phyloP scores from a whole-genome alignment of 2,113 vertebrate genomes.

The Sorex fumeus region DNA sequence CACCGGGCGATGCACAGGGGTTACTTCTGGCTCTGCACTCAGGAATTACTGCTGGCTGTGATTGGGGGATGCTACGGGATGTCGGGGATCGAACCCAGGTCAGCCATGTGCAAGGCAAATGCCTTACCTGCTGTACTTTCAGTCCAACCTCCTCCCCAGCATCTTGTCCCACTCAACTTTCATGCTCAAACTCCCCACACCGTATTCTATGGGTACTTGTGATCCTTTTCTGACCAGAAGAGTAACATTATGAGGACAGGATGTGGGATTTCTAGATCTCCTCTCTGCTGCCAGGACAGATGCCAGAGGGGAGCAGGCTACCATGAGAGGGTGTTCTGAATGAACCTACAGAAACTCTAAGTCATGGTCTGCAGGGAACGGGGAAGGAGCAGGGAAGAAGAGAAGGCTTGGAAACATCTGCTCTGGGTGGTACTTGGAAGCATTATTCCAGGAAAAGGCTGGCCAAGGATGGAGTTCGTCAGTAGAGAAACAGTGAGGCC shows the following conservation, averaged over 20 bases:
- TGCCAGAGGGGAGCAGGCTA: background rate
- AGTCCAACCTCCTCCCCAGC: background rate
- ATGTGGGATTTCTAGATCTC: background rate
- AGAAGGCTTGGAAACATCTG: background rate
- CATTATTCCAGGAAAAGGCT: background rate
- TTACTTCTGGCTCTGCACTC: no score
- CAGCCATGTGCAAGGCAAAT: no score
- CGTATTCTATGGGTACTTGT: background rate
- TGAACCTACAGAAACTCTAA: background rate
- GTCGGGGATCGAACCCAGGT: no score
- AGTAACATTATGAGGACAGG: background rate
- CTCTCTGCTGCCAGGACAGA: background rate
- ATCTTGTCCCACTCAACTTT: background rate
- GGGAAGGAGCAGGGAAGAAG: background rate
- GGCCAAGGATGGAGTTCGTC: no score
- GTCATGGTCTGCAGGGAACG: no score
- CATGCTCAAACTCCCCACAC: background rate
- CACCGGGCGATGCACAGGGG: no score
- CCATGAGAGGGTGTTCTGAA: conserved; percentile 1
- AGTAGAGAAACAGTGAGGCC: no score
- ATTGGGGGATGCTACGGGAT: no score
- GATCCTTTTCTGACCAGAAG: background rate
- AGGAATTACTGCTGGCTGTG: no score
- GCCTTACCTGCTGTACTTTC: no score
- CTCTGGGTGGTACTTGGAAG: no score